phyloP scores from a whole-genome alignment of 2,113 vertebrate species.

The Gopherus flavomarginatus region DNA sequence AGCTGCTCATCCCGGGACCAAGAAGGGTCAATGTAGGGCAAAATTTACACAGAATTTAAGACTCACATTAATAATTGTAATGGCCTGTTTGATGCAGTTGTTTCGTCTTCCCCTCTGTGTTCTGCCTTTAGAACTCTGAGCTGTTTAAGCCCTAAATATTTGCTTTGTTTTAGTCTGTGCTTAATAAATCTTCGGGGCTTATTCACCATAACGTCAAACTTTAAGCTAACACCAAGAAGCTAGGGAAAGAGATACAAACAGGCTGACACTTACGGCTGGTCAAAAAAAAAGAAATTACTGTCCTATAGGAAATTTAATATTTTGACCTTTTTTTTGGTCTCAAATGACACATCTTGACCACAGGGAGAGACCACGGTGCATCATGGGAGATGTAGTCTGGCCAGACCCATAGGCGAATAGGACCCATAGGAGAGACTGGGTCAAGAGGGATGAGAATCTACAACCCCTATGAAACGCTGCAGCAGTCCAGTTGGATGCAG shows the following conservation, averaged over 20 bases:
- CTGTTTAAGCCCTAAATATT: background rate
- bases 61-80: background rate
- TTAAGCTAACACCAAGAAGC: background rate
- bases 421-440: background rate
- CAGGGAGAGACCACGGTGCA: background rate
- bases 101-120: background rate
- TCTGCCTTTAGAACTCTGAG: background rate
- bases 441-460: background rate
- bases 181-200: background rate
- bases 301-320: background rate
- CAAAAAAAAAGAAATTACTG: background rate
- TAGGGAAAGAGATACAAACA: background rate
- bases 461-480: background rate
- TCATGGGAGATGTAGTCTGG: background rate
- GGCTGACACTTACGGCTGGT: background rate
- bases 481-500: background rate
- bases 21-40: background rate
- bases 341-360: background rate
- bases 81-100: background rate
- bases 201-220: background rate
- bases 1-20: background rate
- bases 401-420: background rate
- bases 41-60: fast-evolving
- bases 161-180: background rate
- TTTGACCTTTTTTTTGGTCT: background rate